Evolutionary conservation across 2,797 vertebrate species (phyloP).

Genomic region (Cossypha caffra): DNA sequence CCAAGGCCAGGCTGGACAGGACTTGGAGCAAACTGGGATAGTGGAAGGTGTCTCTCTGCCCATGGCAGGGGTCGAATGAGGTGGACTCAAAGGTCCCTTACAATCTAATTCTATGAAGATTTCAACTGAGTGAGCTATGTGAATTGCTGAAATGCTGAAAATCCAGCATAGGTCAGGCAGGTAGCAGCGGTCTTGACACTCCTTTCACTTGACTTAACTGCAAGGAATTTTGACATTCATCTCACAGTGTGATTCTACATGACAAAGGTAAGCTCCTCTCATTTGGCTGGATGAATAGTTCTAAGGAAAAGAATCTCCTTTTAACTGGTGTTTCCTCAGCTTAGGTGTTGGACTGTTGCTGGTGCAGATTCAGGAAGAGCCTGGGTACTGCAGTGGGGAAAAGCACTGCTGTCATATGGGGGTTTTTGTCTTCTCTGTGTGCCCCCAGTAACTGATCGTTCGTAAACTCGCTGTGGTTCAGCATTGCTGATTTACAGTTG

Average conservation of each 20-base stretch:
- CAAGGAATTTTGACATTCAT: neutral
- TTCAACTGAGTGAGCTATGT: neutral
- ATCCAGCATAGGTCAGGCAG: neutral
- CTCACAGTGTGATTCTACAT: neutral
- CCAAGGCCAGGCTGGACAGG: neutral
- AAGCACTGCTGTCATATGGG: rapidly evolving
- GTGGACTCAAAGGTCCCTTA: neutral
- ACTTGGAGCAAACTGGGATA: neutral
- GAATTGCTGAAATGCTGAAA: neutral
- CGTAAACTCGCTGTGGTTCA: neutral
- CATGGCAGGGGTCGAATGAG: rapidly evolving
- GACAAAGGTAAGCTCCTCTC: neutral
- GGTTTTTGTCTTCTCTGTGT: rapidly evolving
- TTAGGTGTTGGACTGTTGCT: neutral
- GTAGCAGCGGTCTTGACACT: neutral
- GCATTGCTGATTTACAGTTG: neutral
- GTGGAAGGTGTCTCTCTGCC: neutral
- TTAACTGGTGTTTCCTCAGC: neutral
- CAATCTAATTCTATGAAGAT: neutral
- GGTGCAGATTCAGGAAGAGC: neutral
- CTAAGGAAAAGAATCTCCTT: neutral
- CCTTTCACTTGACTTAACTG: neutral
- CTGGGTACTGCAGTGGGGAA: neutral
- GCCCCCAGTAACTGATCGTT: neutral
- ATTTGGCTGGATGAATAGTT: neutral